phyloP scores from a whole-genome alignment of 2,888 invertebrate genomes.

The Achlya flavicornis region DNA sequence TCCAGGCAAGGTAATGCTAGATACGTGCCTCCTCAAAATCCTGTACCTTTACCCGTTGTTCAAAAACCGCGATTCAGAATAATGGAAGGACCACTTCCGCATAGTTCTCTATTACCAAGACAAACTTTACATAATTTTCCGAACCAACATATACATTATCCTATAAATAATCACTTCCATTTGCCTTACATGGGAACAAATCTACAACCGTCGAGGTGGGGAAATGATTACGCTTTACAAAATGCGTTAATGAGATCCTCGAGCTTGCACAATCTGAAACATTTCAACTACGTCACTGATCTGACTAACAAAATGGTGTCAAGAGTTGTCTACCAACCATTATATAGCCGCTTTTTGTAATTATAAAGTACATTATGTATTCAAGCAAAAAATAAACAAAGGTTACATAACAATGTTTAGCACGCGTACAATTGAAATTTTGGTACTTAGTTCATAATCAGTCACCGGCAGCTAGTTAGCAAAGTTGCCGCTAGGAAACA shows the following conservation, averaged over 20 bases:
- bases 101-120: neutral
- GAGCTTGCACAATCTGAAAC: slow-evolving; percentile 22
- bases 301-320: slow-evolving; percentile 25
- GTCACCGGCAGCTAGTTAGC: slow-evolving; percentile 73
- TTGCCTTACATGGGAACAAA: slow-evolving; percentile 17
- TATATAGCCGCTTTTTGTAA: slow-evolving; percentile 13
- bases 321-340: slow-evolving; percentile 25
- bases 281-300: slow-evolving; percentile 21
- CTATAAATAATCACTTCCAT: neutral
- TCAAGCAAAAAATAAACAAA: slow-evolving; percentile 8
- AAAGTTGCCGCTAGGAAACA: slow-evolving; percentile 70
- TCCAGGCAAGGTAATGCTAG: slow-evolving; percentile 1
- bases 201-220: slow-evolving; percentile 24
- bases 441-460: slow-evolving; percentile 50
- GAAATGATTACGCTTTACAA: slow-evolving; percentile 15
- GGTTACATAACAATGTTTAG: slow-evolving; percentile 16
- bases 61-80: neutral
- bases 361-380: slow-evolving; percentile 8
- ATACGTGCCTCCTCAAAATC: neutral
- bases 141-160: neutral
- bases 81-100: neutral
- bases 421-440: slow-evolving; percentile 30
- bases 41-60: neutral
- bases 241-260: slow-evolving; percentile 22
- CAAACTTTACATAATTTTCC: neutral